A percentile compares a stretch with the other conserved stretches of the same genome.
Evolutionary conservation across 2,888 invertebrate species (phyloP).

Genomic region (Hypomecis atomaria): DNA sequence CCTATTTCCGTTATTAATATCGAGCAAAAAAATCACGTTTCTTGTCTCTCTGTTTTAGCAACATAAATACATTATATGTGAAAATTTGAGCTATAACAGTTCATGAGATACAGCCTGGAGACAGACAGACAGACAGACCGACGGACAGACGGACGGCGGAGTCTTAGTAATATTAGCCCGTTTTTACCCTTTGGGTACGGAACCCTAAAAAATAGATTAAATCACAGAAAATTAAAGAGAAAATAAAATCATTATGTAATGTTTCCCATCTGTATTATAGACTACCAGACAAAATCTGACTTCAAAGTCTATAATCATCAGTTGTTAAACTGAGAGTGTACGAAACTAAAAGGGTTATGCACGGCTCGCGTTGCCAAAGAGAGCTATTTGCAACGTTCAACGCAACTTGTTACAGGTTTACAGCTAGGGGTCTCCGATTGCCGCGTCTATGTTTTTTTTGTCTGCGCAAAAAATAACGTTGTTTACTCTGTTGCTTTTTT

Average conservation of each 20-base stretch:
- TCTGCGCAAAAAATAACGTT: background rate
- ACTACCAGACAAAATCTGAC: slow-evolving; percentile 35
- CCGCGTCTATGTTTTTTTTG: background rate
- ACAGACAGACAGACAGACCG: too few species aligned
- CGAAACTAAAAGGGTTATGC: slow-evolving; percentile 16
- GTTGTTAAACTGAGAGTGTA: slow-evolving; percentile 8
- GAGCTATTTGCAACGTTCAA: slow-evolving; percentile 17
- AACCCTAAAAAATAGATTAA: too few species aligned
- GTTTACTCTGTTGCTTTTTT: too few species aligned
- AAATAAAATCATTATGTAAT: background rate
- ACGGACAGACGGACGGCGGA: too few species aligned
- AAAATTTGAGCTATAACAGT: too few species aligned
- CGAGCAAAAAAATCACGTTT: too few species aligned
- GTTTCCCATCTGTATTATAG: background rate
- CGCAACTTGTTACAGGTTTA: slow-evolving; percentile 3
- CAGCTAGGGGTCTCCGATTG: background rate
- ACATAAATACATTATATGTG: too few species aligned
- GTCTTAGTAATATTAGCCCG: too few species aligned
- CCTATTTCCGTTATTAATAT: too few species aligned
- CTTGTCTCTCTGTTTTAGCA: too few species aligned
- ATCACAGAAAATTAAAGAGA: background rate
- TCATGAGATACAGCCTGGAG: too few species aligned
- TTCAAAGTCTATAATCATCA: slow-evolving; percentile 49
- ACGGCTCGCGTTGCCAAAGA: slow-evolving; percentile 12
- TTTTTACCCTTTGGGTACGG: too few species aligned